Evolutionary conservation across 2,797 vertebrate genomes (phyloP).

Genomic region (Cuculus canorus): DNA sequence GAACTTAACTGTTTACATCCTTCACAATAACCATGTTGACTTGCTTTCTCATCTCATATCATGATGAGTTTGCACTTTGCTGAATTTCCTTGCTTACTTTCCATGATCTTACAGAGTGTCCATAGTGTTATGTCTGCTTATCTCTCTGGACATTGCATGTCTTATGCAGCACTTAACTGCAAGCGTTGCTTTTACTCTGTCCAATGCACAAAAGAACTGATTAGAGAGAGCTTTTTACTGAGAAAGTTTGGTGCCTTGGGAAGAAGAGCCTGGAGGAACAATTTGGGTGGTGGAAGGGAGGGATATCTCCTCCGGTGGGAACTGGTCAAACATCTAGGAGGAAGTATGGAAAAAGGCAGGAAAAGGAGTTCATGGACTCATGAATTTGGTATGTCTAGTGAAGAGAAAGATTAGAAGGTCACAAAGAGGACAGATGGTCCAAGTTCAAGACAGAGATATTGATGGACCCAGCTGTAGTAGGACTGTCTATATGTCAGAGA

Average conservation of each 20-base stretch:
- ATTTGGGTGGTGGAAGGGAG: background rate
- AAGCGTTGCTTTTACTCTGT: background rate
- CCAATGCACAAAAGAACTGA: background rate
- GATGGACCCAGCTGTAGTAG: background rate
- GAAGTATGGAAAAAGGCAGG: background rate
- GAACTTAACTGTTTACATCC: conserved; percentile 36
- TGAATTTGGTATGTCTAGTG: background rate
- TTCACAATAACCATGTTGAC: background rate
- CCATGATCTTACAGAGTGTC: background rate
- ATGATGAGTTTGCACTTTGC: background rate
- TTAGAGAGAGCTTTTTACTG: background rate
- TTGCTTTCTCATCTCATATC: conserved; percentile 31
- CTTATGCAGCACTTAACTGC: background rate
- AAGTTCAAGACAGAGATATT: background rate
- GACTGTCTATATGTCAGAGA: background rate
- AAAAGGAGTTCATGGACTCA: background rate
- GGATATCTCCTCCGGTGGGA: background rate
- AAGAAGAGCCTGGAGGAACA: background rate
- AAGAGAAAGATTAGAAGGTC: background rate
- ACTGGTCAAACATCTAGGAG: background rate
- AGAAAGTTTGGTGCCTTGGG: background rate
- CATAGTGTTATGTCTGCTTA: background rate
- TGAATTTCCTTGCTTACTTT: background rate
- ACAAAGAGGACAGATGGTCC: background rate
- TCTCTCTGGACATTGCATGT: background rate